Base-by-base conservation (phyloP, 2,888 invertebrate genomes). In the Petrolisthes cinctipes region DNA sequence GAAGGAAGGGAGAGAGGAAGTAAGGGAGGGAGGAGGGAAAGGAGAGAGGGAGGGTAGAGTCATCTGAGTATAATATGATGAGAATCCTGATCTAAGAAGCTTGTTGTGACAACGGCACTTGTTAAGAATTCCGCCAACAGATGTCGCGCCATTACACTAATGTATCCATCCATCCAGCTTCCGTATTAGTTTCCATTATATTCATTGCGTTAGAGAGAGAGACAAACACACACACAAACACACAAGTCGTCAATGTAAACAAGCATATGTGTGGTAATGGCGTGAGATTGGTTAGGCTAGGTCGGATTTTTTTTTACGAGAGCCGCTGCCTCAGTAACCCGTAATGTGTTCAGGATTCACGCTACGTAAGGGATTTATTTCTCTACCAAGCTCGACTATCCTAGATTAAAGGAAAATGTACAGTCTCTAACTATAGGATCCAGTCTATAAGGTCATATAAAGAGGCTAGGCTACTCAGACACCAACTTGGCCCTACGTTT, bases 301-400 rank as follows among this genome's bases (percentile, higher is more conserved):
- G 11, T 51, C 9, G n/a, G 53, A 11, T n/a, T 37, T 68, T 5
- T 5, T 37, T 68, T 37, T 79, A 61, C 54, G 75, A 56, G 53
- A 81, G 57, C 23, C 51, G 75, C 86, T 86, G 71, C 51, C n/a
- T n/a, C 23, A 51, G 14, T 73, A 86, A 86, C 81, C 85, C 85
- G 82, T 86, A 86, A 86, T 81, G n/a, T 37, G 51, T 53, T 81
- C 82, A 82, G 81, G 81, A 81, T 86, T 86, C 82, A 61, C 57
- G 37, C 86, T 86, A 86, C 82, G 53, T 75, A 75, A 66, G 54
- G 54, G 78, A 9, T 78, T 78, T 17, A 68, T 68, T 68, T 68
- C 68, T 68, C n/a, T 83, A 56, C 11, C 83, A 68, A 68, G 82
- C 71, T 82, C 68, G 51, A 66, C 51, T 23, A 68, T 17, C 20